Evolutionary conservation across 2,797 vertebrate genomes (phyloP), one percentile per base, ranked within the genome.

Genomic region (Apogon hyalosoma): DNA sequence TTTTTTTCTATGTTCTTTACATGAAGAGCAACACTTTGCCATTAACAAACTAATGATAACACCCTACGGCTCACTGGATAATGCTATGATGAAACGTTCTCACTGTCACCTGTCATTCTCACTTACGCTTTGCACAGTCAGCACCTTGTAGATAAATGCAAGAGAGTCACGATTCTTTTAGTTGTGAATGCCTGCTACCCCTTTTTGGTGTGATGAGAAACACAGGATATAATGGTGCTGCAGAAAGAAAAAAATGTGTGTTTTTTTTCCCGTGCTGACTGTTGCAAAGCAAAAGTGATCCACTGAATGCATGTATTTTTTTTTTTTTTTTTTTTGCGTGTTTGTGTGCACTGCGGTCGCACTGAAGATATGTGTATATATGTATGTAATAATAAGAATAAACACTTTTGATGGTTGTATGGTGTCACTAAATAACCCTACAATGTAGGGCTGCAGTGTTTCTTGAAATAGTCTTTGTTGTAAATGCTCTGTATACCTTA

Each of bases 11-110:
- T 88, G 72, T 83, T 79, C 73, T 77, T 88, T 83, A 91, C 82
- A 83, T 80, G 76, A 90, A 84, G 80, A 90, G 77, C 86, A 85
- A 82, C 83, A 91, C 81, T 91, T 83, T 92, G 84, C 88, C 83
- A 92, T 93, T 93, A 95, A 94, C 91, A 79, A 85, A 94, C 92
- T 94, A 94, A 93, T 92, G 85, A 91, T 85, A 85, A 85, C 89
- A 90, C 90, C 79, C 80, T 75, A 92, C 90, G 81, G 86, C 91
- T 91, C 88, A 89, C 90, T 82, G 86, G 86, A 90, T 89, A 85
- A 87, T 85, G 92, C 92, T 90, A 71, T 87, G 83, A 92, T 92
- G 86, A 91, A 89, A 82, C 70, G 84, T 85, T 84, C 83, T 92
- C 85, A 88, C 84, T 83, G 77, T 72, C 85, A 92, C 86, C 80